Base-by-base conservation (phyloP, 2,797 vertebrate genomes). In the Gadopsis bispinosus region DNA sequence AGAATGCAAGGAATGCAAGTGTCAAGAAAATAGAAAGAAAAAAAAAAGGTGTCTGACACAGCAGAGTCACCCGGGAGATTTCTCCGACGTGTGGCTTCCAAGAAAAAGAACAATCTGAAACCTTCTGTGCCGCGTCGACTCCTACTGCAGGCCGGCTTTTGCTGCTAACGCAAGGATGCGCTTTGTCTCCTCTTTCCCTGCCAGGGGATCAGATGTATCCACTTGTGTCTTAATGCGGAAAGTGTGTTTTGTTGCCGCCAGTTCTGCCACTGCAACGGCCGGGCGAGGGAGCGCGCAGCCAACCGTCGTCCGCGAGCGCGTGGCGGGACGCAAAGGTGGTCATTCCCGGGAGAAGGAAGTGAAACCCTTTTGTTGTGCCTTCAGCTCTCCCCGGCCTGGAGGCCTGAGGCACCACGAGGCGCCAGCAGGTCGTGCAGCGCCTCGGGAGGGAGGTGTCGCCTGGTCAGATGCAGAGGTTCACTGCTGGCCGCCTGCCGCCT, bases 351-450 rank as follows among this genome's bases (percentile, higher is more conserved):
- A 53, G 58, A 48, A 47, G 73, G 76, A 66, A 78, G 83, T 70
- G 7, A 91, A 93, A 86, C 85, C 85, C 58, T 91, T 91, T 91
- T 92, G 84, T 90, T 89, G 78, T 85, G 80, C 81, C 87, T 91
- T 88, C 73, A 78, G 71, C 62, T 75, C 39, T 75, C 14, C 62
- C 26, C 26, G 26, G 78, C 60, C 74, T 48, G 53, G 67, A 81
- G 81, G 78, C 70, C 63, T 26, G 61, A 85, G 64, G 76, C 66
- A 73, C 75, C 76, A 80, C 43, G 73, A 77, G 76, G 54, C 22
- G 86, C 86, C 85, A 88, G 83, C 33, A 64, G 84, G 79, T 83
- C 84, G 87, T 29, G 73, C 85, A 84, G 77, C 29, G 16, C 59
- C 78, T 86, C 80, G 41, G 74, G 59, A 73, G 63, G 61, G n/a